Base-by-base conservation (phyloP, 2,113 vertebrate genomes). In the Barnardius zonarius region DNA sequence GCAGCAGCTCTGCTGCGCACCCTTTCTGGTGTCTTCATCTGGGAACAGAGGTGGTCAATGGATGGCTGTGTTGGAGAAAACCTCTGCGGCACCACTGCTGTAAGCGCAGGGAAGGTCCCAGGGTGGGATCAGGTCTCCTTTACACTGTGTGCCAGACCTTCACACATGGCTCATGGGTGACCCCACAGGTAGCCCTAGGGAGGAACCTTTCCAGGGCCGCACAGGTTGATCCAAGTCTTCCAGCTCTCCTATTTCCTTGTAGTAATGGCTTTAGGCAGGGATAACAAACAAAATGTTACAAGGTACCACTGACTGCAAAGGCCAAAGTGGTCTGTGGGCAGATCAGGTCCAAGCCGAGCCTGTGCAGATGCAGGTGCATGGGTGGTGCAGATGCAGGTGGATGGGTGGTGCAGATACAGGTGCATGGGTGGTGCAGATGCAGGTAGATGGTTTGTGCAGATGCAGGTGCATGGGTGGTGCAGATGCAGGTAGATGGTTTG, bases 151-250 rank as follows among this genome's bases (percentile, higher is more conserved):
- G 24, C 24, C n/a, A 30, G 30, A 48, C 41, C 49, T n/a, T 28
- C 11, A 1, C 11, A 0, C 11, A 3, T 6, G 19, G 48, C 48
- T 52, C 11, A 5, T 5, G 54, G 69, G 44, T 33, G 44, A 19
- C 37, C 11, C 33, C 13, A 2, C 27, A 5, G 31, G n/a, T 35
- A 4, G 37, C 46, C 44, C 33, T 5, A 6, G 23, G 46, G 17
- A 46, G 35, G 23, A 7, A 4, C 41, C 17, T 15, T 10, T 30
- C 24, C 2, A 9, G 41, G 44, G 64, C 54, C 12, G 66, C 14
- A 9, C 4, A 2, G 17, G n/a, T 30, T 43, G 31, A 22, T 35
- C 43, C 44, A 16, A 2, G 31, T 9, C 51, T 44, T 31, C 17
- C 30, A n/a, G 70, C 67, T 37, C 39, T 13, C 46, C 2, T n/a